Evolutionary conservation across 2,113 vertebrate species (phyloP).

Genomic region (Carassius gibelio): DNA sequence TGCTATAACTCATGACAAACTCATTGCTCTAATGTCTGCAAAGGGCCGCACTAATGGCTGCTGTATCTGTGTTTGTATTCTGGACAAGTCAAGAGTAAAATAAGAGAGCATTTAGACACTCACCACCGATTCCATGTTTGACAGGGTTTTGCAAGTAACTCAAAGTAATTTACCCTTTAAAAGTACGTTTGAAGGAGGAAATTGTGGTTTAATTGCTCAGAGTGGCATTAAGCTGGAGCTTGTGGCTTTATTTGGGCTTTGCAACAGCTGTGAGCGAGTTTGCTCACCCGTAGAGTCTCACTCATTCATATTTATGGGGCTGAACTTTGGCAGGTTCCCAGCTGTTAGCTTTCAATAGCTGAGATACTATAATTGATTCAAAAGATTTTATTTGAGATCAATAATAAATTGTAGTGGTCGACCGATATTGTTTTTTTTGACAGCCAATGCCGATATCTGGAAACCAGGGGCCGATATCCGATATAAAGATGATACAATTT

Average conservation of each 20-base stretch:
- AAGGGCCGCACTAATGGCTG: conserved; percentile 23
- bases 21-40: background rate
- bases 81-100: background rate
- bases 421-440: no score
- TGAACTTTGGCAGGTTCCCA: background rate
- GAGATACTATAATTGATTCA: background rate
- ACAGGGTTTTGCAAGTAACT: background rate
- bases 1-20: conserved; percentile 1
- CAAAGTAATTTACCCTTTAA: background rate
- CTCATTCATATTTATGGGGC: background rate
- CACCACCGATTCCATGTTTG: conserved; percentile 21
- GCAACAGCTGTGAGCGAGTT: background rate
- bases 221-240: background rate
- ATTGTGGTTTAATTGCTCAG: background rate
- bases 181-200: background rate
- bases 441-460: no score
- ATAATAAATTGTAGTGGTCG: background rate
- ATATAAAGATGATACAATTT: no score
- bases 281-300: background rate
- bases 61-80: background rate
- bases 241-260: conserved; percentile 2
- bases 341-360: background rate
- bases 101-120: background rate
- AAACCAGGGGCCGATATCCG: no score
- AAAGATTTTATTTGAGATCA: background rate